Evolutionary conservation across 2,888 invertebrate species (phyloP), one percentile per base, ranked within the genome.

Genomic region (Cephus spinipes): DNA sequence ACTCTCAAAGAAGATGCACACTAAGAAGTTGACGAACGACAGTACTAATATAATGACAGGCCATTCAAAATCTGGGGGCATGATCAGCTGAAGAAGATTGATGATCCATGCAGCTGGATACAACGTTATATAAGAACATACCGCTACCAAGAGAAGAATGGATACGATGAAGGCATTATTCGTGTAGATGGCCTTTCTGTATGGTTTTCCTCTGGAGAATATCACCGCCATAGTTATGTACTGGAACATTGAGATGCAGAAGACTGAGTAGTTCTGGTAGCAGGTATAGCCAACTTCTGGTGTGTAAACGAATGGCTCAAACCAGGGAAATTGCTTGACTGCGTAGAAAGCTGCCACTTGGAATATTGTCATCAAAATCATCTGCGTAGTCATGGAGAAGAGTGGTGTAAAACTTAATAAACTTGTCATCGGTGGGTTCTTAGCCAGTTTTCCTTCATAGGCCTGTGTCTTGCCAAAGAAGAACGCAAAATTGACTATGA

Each of bases 201-300:
- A 95, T 0, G 95, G 95, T 77, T 94, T 94, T 0, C 95, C 95
- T 80, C 94, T 93, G 0, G 95, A 94, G 87, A 94, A 95, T 68
- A 94, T 92, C 77, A 95, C 90, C 1, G 94, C 94, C 90, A 94
- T 92, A 0, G 93, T 93, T 34, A 95, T 93, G 87, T 95, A 95
- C 86, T 95, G 95, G 86, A 94, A 95, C 79, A 94, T 92, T 0
- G 95, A 94, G 0, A 94, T 90, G 1, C 93, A 91, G 87, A 94
- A 95, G 3, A 95, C 92, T 0, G 94, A 92, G 83, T 94, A 94
- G 85, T 94, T 94, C 87, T 95, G 95, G 87, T 93, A 94, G 71
- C 93, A 93, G 6, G 88, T 88, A 74, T 92, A 92, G 69, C 90
- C 90, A 11, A 87, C 89, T 1, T 89, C 82, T 69, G 88, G 82